A percentile compares a stretch with the other conserved stretches of the same genome.
Evolutionary conservation across 2,113 vertebrate species (phyloP).

Genomic region (Micronisus gabar): DNA sequence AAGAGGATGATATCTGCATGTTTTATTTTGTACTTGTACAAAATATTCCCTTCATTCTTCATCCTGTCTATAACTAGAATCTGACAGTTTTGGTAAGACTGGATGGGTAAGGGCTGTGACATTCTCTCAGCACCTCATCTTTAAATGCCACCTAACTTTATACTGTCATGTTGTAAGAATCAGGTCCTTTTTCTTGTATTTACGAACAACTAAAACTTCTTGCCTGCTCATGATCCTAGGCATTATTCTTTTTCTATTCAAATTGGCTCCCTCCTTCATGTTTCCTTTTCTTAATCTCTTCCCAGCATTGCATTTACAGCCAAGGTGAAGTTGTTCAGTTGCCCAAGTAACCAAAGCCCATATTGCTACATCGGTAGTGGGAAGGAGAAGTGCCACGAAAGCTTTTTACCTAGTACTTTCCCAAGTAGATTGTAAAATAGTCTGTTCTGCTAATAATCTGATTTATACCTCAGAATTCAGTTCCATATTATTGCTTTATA

Average conservation of each 20-base stretch:
- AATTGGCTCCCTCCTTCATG: neutral
- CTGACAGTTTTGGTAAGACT: neutral
- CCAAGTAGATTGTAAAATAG: neutral
- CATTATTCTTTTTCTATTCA: neutral
- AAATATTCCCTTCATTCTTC: neutral
- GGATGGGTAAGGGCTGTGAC: neutral
- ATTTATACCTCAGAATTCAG: neutral
- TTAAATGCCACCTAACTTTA: neutral
- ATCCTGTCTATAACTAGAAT: neutral
- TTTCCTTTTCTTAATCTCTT: neutral
- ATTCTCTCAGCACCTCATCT: neutral
- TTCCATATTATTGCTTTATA: neutral
- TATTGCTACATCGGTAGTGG: neutral
- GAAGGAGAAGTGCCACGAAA: neutral
- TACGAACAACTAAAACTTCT: neutral
- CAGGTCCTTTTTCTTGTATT: neutral
- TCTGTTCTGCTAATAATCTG: neutral
- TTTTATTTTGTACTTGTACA: neutral
- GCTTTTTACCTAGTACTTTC: neutral
- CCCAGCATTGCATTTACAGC: neutral
- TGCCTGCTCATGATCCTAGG: neutral
- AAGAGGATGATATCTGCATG: neutral
- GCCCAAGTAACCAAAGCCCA: neutral
- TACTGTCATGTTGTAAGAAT: neutral
- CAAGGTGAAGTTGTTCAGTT: neutral